Base-by-base conservation (phyloP, 2,888 invertebrate species). In the Hirtodrosophila confusa region DNA sequence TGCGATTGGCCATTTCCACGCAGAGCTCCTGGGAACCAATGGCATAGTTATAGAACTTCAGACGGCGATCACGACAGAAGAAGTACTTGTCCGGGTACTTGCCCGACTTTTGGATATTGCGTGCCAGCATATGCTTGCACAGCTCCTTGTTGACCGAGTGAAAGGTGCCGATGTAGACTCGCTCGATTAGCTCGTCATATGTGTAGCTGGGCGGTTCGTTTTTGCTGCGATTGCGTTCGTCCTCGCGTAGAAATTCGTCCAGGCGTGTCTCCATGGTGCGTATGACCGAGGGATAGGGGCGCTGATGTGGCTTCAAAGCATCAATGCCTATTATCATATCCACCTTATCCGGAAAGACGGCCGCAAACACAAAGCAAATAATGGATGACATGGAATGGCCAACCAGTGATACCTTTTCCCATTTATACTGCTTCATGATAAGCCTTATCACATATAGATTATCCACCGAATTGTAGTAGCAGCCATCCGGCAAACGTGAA, bases 331-430 rank as follows among this genome's bases (percentile, higher is more conserved):
- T 89, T 17, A 91, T 73, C 89, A 92, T 90, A 48, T 91, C 90
- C 4, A 90, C 83, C 70, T 91, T 91, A 9, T 91, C 92, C 0
- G 91, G 91, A 85, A 93, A 95, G 1, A 94, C 84, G 45, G 93
- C 92, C 0, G 95, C 93, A 83, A 94, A 96, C 4, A 93, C 91
- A 88, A 94, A 94, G 9, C 92, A 92, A 10, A 93, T 92, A 36
- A 94, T 93, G 0, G 94, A 93, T 1, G 95, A 94, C 93, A 95
- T 93, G 0, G 95, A 95, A 88, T 96, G 96, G 1, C 94, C 93
- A 43, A 96, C 84, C 9, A 96, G 84, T 0, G 95, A 94, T 0
- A 95, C 91, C 90, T 94, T 94, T 10, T 94, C 92, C 95, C 95
- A 95, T 70, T 94, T 93, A 82, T 94, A 95, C 82, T 95, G 93